Evolutionary conservation across 2,113 vertebrate species (phyloP).

Genomic region (Lepus timidus): DNA sequence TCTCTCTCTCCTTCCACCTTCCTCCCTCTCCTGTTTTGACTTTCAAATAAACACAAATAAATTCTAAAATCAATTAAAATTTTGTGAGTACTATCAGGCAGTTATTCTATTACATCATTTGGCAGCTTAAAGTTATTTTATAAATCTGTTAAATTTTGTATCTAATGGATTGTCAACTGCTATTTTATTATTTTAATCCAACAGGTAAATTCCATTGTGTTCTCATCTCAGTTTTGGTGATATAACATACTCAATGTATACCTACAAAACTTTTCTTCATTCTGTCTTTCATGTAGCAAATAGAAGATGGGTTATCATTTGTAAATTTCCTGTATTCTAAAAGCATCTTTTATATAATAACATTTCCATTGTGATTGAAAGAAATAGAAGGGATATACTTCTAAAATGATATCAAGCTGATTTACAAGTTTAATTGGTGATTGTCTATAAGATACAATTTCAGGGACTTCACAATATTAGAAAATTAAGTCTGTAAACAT

Average conservation of each 20-base stretch:
- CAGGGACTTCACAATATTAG: background rate
- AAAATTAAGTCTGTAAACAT: background rate
- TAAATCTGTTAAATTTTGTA: background rate
- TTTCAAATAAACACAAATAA: too few species aligned
- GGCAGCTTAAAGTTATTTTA: background rate
- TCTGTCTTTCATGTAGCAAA: background rate
- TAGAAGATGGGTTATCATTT: background rate
- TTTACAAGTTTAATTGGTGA: conserved; percentile 23
- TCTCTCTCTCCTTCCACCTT: too few species aligned
- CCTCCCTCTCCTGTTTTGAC: too few species aligned
- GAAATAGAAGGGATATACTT: background rate
- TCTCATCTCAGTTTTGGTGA: background rate
- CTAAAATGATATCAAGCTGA: background rate
- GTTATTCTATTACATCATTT: background rate
- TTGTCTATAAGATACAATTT: background rate
- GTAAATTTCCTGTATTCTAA: conserved; percentile 20
- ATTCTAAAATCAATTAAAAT: background rate
- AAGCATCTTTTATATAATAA: background rate
- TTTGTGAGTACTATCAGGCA: background rate
- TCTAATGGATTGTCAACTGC: background rate
- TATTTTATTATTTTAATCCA: background rate
- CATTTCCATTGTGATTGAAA: background rate
- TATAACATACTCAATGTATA: background rate
- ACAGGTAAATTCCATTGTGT: background rate
- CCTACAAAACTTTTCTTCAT: background rate